Evolutionary conservation across 2,888 invertebrate species (phyloP), one percentile per base, ranked within the genome.

Genomic region (Papilio elwesi): DNA sequence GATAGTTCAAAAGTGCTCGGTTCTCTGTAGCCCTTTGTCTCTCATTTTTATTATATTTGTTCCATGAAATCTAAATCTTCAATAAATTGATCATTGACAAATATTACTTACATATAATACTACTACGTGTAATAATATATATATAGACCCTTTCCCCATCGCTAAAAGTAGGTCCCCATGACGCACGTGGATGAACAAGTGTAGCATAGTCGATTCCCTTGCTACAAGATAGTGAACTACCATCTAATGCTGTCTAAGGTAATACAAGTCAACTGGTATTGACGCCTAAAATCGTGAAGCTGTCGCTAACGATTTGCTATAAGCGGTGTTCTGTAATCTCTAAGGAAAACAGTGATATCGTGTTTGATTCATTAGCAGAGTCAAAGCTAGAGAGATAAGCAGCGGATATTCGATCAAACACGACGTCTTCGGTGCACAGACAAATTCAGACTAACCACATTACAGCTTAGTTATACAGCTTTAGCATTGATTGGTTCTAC

Each of bases 331-430:
- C n/a, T 10, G 0, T 59, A 59, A 59, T 59, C 43, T n/a, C 13
- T 9, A 43, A 43, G 43, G 59, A 15, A 43, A 15, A 43, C 43
- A 43, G n/a, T 11, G 59, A 11, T 15, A n/a, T 62, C 43, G n/a
- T 62, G 43, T 62, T 62, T 62, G 43, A 62, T 43, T 62, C 59
- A 62, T 62, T 62, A 62, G 59, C 43, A 38, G 43, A 43, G 43
- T 62, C 59, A 62, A 62, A 62, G 59, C 15, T 62, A 9, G n/a
- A 43, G 57, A 38, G 59, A 43, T 62, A 62, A 62, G 43, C n/a
- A 43, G 59, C 13, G 15, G 59, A 62, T 52, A 7, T 52, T 52
- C 11, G 59, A 62, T 43, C 59, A 43, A 43, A 43, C 10, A 38
- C 38, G n/a, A 43, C 43, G 9, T 43, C 26, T 26, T 26, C n/a